A percentile compares a stretch with the other conserved stretches of the same genome.
Evolutionary conservation across 2,797 vertebrate genomes (phyloP).

Genomic region (Gymnopithys bicolor): DNA sequence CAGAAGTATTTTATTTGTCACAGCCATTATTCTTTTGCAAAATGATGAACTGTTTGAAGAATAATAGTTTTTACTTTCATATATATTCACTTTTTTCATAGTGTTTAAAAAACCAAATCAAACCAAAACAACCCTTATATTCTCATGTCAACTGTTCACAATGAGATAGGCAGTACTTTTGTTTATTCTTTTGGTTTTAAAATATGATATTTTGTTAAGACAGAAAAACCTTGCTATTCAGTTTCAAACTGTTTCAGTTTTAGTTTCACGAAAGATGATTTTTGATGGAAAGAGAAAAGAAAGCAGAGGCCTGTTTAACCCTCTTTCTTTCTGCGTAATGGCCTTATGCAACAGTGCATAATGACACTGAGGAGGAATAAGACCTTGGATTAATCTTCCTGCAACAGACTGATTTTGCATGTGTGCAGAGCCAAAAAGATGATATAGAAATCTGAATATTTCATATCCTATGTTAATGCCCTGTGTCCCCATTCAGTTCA

Average conservation of each 20-base stretch:
- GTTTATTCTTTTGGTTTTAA: neutral
- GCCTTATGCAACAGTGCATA: neutral
- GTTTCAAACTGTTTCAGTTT: neutral
- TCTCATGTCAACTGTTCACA: neutral
- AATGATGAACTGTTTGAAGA: neutral
- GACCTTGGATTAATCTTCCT: neutral
- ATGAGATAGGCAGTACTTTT: neutral
- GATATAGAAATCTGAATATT: slow-evolving; percentile 11
- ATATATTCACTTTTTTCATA: neutral
- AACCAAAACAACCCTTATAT: neutral
- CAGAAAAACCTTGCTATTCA: neutral
- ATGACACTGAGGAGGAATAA: neutral
- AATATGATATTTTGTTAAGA: neutral
- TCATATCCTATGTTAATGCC: neutral
- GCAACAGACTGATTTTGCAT: neutral
- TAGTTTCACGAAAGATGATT: neutral
- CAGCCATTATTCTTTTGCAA: neutral
- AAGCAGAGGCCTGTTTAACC: neutral
- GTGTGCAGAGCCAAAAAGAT: neutral
- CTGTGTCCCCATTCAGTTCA: neutral
- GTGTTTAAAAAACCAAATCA: neutral
- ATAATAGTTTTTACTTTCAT: neutral
- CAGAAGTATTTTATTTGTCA: neutral
- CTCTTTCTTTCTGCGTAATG: neutral
- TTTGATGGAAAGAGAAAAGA: neutral